These are phyloP conservation scores for Asbolus verrucosus DNA, from an alignment of 1,140 invertebrate genomes.

Conservation along the genomic window DNA sequence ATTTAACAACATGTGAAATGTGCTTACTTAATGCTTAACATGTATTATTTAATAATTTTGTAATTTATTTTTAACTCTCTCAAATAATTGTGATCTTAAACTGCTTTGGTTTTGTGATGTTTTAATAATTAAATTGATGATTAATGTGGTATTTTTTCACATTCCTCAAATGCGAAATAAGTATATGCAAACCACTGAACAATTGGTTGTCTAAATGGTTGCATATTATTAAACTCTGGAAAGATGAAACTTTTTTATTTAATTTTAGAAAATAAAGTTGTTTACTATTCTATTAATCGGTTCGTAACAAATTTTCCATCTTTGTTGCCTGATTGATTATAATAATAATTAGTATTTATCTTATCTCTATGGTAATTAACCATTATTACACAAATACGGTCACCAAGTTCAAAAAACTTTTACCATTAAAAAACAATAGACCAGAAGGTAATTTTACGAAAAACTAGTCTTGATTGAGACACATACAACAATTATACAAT, in stretches of 20 bases:
- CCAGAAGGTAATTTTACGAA: too few relatives aligned
- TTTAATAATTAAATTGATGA: conserved; percentile 44
- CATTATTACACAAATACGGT: background rate
- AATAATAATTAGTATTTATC: conserved; percentile 21
- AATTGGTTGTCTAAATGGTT: too few relatives aligned
- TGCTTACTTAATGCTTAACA: conserved; percentile 54
- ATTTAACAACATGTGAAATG: conserved; percentile 27
- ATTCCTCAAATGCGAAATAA: too few relatives aligned
- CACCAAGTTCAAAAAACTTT: background rate
- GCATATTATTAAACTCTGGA: too few relatives aligned
- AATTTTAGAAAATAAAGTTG: background rate
- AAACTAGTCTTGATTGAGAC: too few relatives aligned
- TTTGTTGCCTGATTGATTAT: too few relatives aligned
- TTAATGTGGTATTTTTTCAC: background rate
- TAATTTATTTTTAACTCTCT: conserved; percentile 57
- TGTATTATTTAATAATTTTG: conserved; percentile 46
- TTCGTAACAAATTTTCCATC: too few relatives aligned
- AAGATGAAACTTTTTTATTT: too few relatives aligned
- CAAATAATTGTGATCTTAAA: conserved; percentile 60
- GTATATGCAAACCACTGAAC: too few relatives aligned
- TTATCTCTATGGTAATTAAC: conserved; percentile 6
- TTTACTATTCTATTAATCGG: too few relatives aligned
- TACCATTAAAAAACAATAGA: too few relatives aligned
- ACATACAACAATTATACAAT: too few relatives aligned
- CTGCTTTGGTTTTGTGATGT: conserved; percentile 62